These are phyloP conservation scores for Albula glossodonta DNA, from an alignment of 2,113 vertebrate genomes.

Conservation along the genomic window DNA sequence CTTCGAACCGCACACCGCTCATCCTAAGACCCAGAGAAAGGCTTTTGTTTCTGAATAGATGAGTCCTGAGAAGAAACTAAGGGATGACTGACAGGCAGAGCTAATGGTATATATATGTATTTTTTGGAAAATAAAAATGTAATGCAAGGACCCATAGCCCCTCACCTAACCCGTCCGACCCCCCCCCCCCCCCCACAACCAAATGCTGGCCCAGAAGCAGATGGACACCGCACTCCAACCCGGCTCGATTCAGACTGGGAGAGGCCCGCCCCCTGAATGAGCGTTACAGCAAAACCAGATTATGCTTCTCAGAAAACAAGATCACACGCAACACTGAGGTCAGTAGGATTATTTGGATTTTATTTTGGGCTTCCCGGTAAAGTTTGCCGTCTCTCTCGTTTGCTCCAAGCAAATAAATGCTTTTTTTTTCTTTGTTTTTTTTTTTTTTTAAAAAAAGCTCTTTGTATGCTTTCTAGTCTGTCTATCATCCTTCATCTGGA, in stretches of 20 bases:
- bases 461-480: not conserved
- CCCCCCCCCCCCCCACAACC: not conserved
- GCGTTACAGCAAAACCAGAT: not conserved
- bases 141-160: too few species aligned
- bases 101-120: too few species aligned
- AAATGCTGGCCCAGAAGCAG: not conserved
- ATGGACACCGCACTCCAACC: not conserved
- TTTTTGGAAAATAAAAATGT: too few species aligned
- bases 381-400: not conserved
- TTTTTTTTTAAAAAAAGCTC: not conserved
- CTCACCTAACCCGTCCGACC: not conserved
- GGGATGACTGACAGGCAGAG: not conserved
- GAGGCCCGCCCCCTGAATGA: not conserved
- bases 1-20: not conserved
- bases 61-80: too few species aligned
- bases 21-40: too few species aligned
- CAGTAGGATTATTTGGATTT: conserved; percentile 3
- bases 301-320: conserved; percentile 19
- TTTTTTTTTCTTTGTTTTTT: not conserved
- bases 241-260: not conserved
- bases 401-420: too few species aligned
- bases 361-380: conserved; percentile 2
- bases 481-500: not conserved
- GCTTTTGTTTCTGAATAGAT: too few species aligned
- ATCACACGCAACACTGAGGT: not conserved